These are phyloP conservation scores for Psephotus haematonotus DNA, from an alignment of 2,113 vertebrate genomes.

Conservation along the genomic window DNA sequence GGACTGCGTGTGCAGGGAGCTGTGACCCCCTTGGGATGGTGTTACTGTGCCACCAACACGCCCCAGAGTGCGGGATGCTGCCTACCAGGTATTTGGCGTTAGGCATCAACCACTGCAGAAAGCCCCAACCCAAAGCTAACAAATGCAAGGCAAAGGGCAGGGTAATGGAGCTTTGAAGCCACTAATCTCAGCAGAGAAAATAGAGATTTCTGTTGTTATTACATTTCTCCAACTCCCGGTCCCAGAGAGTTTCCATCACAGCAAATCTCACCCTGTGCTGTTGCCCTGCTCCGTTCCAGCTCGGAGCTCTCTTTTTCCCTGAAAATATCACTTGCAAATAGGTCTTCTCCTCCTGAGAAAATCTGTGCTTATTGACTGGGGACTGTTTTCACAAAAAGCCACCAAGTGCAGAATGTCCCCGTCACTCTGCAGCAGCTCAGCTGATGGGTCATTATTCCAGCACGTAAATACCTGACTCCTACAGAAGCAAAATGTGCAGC, in stretches of 20 bases:
- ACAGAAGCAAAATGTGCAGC: not conserved
- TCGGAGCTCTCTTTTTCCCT: not conserved
- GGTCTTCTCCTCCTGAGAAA: not conserved
- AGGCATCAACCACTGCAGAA: not conserved
- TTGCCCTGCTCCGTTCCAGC: not conserved
- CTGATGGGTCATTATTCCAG: conserved; percentile 3
- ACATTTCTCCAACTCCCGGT: not conserved
- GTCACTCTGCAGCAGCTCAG: not conserved
- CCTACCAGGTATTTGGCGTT: not conserved
- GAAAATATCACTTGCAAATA: not conserved
- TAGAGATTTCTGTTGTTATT: not conserved
- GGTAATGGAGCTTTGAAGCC: not conserved
- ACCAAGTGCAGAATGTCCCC: not conserved
- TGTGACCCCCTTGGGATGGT: not conserved
- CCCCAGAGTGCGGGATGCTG: not conserved
- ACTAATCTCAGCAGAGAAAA: not conserved
- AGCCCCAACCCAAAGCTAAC: not conserved
- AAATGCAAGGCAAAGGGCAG: not conserved
- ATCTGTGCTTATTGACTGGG: not conserved
- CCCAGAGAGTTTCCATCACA: not conserved
- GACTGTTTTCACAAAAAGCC: not conserved
- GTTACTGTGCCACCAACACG: not conserved
- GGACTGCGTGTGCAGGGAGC: not conserved
- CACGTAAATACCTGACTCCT: not conserved
- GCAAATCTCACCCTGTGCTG: not conserved